Base-by-base conservation (phyloP, 1,140 invertebrate genomes). In the Drosophila santomea region DNA sequence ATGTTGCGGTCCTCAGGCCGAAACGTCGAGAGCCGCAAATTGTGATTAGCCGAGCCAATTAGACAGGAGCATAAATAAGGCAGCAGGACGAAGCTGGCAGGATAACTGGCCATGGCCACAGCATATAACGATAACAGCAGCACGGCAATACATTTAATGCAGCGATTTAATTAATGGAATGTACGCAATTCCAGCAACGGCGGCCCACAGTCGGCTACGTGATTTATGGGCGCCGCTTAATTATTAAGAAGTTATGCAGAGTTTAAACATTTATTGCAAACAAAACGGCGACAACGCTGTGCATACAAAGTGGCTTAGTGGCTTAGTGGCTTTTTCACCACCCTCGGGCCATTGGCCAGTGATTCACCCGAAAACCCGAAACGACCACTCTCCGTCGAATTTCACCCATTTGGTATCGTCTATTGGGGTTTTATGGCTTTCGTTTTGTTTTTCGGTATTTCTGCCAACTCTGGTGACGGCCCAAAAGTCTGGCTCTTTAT, bases 191-290 rank as follows among this genome's bases (percentile, higher is more conserved):
- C 61, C 60, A n/a, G 11, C 56, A 44, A 23, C 45, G 17, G 35
- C 23, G 64, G 51, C n/a, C 48, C 67, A 58, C 69, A 41, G 38
- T 41, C 41, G 61, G 57, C 51, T 50, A 63, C 66, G 50, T 78
- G 74, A 80, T 83, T 88, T 80, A 89, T 84, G 64, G 44, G 7
- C 68, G 52, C 20, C 82, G 84, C 74, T 88, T 89, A 89, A 88
- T 88, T 89, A 88, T 89, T 84, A 80, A 80, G 76, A 80, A 89
- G 77, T 80, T 89, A 89, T 88, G 83, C 63, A 63, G 76, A 89
- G 63, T 88, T 88, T 89, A 89, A 88, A 89, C 83, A 88, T 88
- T 88, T 84, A 84, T 84, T 74, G 83, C 76, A 67, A 86, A 86
- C 79, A 89, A 83, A 88, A 68, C 59, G 73, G 47, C 68, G 68